Percentiles rank a stretch among this genome's conserved stretches.
These are phyloP conservation scores for Paradoxurus hermaphroditus DNA, from an alignment of 2,113 vertebrate genomes.

Conservation along the genomic window DNA sequence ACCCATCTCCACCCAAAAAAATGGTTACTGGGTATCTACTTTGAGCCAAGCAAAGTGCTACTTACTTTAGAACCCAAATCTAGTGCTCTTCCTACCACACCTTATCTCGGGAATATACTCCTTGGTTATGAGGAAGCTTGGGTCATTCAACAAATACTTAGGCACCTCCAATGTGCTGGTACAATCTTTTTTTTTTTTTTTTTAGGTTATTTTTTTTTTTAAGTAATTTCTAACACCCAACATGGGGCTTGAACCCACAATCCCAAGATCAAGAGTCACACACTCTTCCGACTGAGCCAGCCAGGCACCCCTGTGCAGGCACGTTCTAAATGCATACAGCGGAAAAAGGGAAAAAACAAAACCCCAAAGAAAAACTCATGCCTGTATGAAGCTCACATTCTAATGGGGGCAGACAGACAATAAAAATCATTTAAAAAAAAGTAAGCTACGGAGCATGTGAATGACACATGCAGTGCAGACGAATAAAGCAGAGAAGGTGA, in stretches of 20 bases:
- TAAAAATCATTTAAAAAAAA: neutral
- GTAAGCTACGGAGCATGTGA: neutral
- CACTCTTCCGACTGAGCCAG: neutral
- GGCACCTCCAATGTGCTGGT: neutral
- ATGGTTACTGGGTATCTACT: slow-evolving; percentile 12
- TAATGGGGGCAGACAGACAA: neutral
- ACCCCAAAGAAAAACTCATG: neutral
- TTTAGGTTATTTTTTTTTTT: neutral
- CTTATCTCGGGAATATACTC: slow-evolving; percentile 46
- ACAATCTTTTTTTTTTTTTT: neutral
- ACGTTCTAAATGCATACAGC: neutral
- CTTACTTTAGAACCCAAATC: neutral
- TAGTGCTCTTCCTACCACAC: neutral
- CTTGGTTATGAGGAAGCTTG: neutral
- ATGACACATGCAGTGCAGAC: neutral
- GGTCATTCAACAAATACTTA: neutral
- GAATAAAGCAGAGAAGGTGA: neutral
- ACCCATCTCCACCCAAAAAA: neutral
- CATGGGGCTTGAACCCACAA: neutral
- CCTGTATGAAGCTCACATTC: neutral
- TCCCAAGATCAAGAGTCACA: neutral
- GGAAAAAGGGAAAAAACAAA: neutral
- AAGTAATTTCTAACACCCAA: neutral
- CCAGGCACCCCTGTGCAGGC: neutral
- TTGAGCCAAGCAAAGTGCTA: neutral